A percentile compares a stretch with the other conserved stretches of the same genome.
Conservation (phyloP, 2,113 vertebrate genomes). For the Alosa alosa region DNA sequence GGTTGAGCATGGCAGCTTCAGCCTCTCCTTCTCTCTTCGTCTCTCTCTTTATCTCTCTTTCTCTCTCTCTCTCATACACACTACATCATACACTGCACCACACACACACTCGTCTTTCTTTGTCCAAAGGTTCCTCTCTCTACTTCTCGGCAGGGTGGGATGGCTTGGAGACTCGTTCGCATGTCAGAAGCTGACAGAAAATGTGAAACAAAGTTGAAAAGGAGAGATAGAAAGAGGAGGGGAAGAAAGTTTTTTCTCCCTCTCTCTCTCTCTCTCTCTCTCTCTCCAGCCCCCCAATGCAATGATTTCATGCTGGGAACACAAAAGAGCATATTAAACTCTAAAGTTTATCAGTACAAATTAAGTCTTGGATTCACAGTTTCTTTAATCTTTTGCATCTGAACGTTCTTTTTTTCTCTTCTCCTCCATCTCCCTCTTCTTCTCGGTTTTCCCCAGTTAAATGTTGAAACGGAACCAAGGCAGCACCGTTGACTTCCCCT, state of each 20-base stretch:
- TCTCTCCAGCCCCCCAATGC: constrained; percentile 56
- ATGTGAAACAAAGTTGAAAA: constrained; percentile 49
- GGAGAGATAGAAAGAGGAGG: constrained; percentile 33
- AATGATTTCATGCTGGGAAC: constrained; percentile 86
- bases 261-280: neutral
- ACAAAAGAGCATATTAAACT: constrained; percentile 97
- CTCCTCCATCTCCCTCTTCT: constrained; percentile 76
- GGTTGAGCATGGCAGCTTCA: neutral
- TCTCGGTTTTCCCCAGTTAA: constrained; percentile 87
- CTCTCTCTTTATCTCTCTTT: neutral
- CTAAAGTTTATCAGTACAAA: constrained; percentile 98
- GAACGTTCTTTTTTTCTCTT: constrained; percentile 72
- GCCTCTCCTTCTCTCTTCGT: neutral
- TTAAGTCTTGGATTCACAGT: constrained; percentile 92
- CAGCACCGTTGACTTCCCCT: constrained; percentile 85
- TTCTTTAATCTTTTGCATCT: constrained; percentile 99
- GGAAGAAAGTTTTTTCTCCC: constrained; percentile 45
- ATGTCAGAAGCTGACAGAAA: constrained; percentile 43
- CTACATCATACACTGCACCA: neutral
- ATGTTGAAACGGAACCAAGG: constrained; percentile 89
- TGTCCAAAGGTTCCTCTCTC: constrained; percentile 39
- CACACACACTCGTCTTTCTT: constrained; percentile 13
- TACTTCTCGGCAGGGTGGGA: constrained; percentile 24
- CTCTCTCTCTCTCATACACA: constrained; percentile 9
- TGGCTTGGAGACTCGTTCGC: constrained; percentile 35